These are phyloP conservation scores for Hydrochoerus hydrochaeris DNA, from an alignment of 2,113 vertebrate species.

Conservation along the genomic window DNA sequence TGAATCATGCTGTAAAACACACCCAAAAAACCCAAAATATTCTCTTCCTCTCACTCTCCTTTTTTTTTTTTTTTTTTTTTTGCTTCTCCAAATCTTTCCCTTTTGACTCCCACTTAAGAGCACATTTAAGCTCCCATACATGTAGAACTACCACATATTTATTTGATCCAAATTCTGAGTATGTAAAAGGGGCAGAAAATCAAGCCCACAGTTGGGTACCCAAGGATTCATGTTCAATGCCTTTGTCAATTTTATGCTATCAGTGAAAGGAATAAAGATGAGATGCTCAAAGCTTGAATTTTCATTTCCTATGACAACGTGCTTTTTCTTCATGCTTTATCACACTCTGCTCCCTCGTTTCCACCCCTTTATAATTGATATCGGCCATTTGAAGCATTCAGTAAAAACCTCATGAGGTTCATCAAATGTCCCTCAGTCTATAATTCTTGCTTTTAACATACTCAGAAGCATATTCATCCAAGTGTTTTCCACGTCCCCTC, in stretches of 20 bases:
- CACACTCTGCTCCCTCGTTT: conserved; percentile 72
- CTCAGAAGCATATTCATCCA: conserved; percentile 75
- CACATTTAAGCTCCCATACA: not conserved
- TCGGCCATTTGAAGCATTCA: conserved; percentile 77
- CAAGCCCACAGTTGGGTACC: conserved; percentile 73
- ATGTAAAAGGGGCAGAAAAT: conserved; percentile 67
- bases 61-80: not conserved
- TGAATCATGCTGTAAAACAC: conserved; percentile 32
- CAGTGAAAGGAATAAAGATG: conserved; percentile 80
- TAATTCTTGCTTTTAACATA: conserved; percentile 79
- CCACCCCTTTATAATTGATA: conserved; percentile 80
- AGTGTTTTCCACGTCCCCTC: conserved; percentile 73
- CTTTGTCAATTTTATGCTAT: conserved; percentile 78
- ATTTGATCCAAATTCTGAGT: conserved; percentile 68
- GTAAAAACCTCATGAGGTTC: conserved; percentile 78
- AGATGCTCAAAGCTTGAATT: conserved; percentile 76
- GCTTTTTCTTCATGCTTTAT: conserved; percentile 77
- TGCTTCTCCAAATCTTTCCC: not conserved
- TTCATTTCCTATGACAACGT: conserved; percentile 78
- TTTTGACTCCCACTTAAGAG: not conserved
- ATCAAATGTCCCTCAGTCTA: conserved; percentile 78
- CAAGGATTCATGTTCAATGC: conserved; percentile 71
- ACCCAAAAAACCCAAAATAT: not conserved
- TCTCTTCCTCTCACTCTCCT: not conserved
- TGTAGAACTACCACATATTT: not conserved